These are phyloP conservation scores for Rousettus leschenaultii DNA, from an alignment of 2,113 vertebrate genomes.

Conservation along the genomic window DNA sequence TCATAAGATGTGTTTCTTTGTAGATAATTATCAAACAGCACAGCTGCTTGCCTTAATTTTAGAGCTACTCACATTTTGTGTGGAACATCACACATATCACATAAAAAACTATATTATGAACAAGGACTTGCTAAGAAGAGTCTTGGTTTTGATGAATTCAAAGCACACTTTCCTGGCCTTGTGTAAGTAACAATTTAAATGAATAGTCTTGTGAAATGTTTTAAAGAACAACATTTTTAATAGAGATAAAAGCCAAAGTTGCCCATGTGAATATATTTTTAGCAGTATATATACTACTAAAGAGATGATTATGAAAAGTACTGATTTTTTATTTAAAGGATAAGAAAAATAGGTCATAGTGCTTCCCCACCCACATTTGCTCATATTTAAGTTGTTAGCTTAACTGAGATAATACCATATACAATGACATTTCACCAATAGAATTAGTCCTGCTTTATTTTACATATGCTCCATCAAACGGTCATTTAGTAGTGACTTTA, in stretches of 20 bases:
- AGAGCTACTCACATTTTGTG: conserved; percentile 97
- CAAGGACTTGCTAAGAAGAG: conserved; percentile 96
- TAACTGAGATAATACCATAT: background rate
- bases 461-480: background rate
- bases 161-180: conserved; percentile 98
- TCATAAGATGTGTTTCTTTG: conserved; percentile 54
- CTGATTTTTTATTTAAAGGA: background rate
- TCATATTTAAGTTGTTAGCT: background rate
- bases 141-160: conserved; percentile 98
- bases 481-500: background rate
- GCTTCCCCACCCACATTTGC: background rate
- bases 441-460: background rate
- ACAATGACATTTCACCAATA: background rate
- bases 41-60: conserved; percentile 97
- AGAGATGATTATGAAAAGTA: conserved; percentile 10
- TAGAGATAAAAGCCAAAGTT: background rate
- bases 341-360: background rate
- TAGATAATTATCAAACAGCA: conserved; percentile 98
- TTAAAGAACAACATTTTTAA: conserved; percentile 42
- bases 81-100: conserved; percentile 98
- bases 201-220: conserved; percentile 16
- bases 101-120: conserved; percentile 99
- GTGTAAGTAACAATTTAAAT: conserved; percentile 88
- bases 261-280: background rate
- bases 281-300: background rate